Evolutionary conservation across 2,888 invertebrate genomes (phyloP).

Genomic region (Orgyia antiqua): DNA sequence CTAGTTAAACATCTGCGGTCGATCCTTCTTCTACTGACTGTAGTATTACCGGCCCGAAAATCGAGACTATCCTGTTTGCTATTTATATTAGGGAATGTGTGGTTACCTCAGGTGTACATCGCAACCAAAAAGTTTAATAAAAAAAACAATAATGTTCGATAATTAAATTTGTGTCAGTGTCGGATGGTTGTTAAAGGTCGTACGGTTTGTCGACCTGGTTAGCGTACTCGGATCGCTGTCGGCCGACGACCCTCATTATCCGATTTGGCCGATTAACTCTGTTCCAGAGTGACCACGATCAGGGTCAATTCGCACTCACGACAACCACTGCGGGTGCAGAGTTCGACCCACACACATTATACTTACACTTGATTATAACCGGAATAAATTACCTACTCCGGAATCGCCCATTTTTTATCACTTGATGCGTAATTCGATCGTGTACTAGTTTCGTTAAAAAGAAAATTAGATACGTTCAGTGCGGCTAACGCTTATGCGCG

Average conservation of each 20-base stretch:
- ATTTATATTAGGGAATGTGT: too few relatives aligned
- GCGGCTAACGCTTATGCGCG: too few relatives aligned
- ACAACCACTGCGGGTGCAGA: constrained; percentile 1
- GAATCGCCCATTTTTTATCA: constrained; percentile 6
- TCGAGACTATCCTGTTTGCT: too few relatives aligned
- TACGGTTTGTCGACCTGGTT: constrained; percentile 24
- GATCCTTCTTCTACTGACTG: too few relatives aligned
- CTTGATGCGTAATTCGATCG: constrained; percentile 7
- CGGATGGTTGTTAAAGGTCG: constrained; percentile 16
- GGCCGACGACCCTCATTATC: constrained; percentile 31
- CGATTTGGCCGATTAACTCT: constrained; percentile 23
- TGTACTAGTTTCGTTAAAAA: constrained; percentile 1
- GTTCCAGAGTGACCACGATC: constrained; percentile 24
- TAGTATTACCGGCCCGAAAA: too few relatives aligned
- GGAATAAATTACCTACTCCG: constrained; percentile 17
- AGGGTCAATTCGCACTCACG: constrained; percentile 27
- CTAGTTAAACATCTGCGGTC: too few relatives aligned
- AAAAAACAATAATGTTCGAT: constrained; percentile 11
- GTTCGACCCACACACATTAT: constrained; percentile 18
- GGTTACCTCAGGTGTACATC: too few relatives aligned
- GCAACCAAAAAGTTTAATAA: too few relatives aligned
- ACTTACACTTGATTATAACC: constrained; percentile 23
- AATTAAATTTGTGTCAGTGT: constrained; percentile 22
- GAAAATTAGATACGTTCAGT: constrained; percentile 2
- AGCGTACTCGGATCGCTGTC: constrained; percentile 9